Evolutionary conservation across 2,113 vertebrate species (phyloP), one percentile per base, ranked within the genome.

Genomic region (Tapirus terrestris): DNA sequence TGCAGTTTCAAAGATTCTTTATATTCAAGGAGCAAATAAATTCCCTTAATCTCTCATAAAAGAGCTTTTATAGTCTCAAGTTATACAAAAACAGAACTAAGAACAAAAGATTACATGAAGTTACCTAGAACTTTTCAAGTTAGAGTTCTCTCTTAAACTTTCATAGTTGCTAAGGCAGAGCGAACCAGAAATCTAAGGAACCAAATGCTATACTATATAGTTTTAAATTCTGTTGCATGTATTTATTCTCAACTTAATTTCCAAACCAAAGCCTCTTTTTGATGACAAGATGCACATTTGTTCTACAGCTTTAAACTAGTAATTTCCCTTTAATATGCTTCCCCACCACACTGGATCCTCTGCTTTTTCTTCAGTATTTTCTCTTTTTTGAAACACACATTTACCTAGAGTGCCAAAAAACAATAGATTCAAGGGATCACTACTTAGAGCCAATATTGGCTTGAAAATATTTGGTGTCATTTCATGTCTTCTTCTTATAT

Each of bases 31-130:
- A 97, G 3, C 10, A 61, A 95, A 97, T 97, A 92, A 5, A 65
- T 97, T 84, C 48, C 67, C 76, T 98, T 98, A 95, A 97, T 97
- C 92, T 97, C n/a, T 94, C 95, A 72, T 95, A 97, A 98, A 98
- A 87, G 25, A 76, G 14, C 73, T 94, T 98, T 96, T 97, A 76
- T 94, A 94, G 61, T 91, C 90, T 89, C 4, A 96, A 89, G 56
- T 39, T 96, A 76, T 43, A 92, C 8, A 39, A 94, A 98, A 97
- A 85, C 23, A 96, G 95, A 94, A 96, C 14, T 39, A 91, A 96
- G 89, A 97, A 97, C 63, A 79, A 77, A 58, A 85, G 27, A 85
- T 91, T 36, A 18, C 58, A 60, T 48, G 73, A 88, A 86, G 14
- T 70, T 79, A 39, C 48, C 33, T 51, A 63, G 23, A 68, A 58